Percentiles rank a stretch among this genome's conserved stretches.
Evolutionary conservation across 2,113 vertebrate species (phyloP).

Genomic region (Peromyscus leucopus): DNA sequence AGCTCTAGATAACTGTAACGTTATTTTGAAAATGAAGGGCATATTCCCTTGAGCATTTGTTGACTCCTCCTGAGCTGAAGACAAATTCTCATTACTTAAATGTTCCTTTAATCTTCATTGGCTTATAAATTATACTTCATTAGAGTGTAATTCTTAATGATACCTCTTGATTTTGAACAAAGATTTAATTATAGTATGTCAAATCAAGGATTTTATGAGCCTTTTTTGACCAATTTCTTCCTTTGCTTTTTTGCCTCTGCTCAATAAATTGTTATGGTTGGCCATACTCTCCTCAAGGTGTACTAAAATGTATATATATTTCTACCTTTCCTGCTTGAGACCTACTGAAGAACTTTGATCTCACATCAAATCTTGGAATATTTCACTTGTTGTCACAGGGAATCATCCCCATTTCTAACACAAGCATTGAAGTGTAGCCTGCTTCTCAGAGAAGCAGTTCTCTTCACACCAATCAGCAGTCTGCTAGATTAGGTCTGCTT

Average conservation of each 20-base stretch:
- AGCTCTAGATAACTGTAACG: background rate
- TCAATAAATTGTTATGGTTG: background rate
- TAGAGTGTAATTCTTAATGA: background rate
- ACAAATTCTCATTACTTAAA: no score
- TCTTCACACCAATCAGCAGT: background rate
- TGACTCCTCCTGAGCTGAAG: background rate
- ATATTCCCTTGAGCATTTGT: background rate
- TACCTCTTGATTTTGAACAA: background rate
- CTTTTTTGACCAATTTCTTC: background rate
- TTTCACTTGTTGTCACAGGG: background rate
- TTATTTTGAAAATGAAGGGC: background rate
- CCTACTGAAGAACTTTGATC: background rate
- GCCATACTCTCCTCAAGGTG: background rate
- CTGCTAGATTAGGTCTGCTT: background rate
- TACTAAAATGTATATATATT: background rate
- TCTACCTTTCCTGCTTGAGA: background rate
- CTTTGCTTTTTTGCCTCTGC: background rate
- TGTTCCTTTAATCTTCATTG: background rate
- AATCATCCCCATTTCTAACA: background rate
- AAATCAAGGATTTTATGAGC: background rate
- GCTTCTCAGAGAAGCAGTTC: background rate
- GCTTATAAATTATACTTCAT: background rate
- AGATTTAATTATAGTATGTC: no score
- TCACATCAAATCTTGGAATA: background rate
- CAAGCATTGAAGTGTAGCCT: background rate